Base-by-base conservation (phyloP, 2,797 vertebrate species). In the Limnodromus scolopaceus region DNA sequence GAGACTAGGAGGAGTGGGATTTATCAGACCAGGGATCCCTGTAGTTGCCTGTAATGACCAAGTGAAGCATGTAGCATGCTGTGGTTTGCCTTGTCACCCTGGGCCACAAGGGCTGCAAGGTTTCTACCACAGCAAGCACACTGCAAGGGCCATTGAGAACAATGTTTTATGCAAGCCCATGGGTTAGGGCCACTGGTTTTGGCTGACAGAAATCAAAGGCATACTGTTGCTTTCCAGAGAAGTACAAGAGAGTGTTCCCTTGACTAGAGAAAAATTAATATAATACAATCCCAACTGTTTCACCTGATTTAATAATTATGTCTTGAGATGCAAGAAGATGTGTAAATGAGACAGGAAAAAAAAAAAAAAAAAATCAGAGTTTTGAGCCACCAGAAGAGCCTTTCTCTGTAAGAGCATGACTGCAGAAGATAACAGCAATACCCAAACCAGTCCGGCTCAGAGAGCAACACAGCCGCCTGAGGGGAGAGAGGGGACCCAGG, bases 21-120 rank as follows among this genome's bases (percentile, higher is more conserved):
- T 49, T 57, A 41, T n/a, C 43, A 77, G 60, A 36, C 4, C 19
- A 23, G 27, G 41, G 53, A 58, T 53, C 0, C 5, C 19, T 7
- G 10, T 15, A 48, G 16, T 24, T 90, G 68, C n/a, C 9, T 13
- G 23, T 6, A 20, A 39, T 5, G 45, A 38, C 9, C 51, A 51
- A 17, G 20, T 0, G 0, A 74, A 69, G 55, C 32, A 32, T 1
- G 0, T 0, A 46, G 61, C 17, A 13, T 1, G 9, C 43, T 12
- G 51, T 7, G 16, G 32, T 66, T 38, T 57, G 64, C 41, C 22
- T 48, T 58, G 46, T 28, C 49, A 69, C 11, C 41, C 27, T 30
- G 57, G 64, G 24, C 34, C 49, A 51, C 23, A 13, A 28, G 7
- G 68, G 51, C 48, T 39, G 72, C 55, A 65, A 65, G 39, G 32